phyloP scores from a whole-genome alignment of 2,888 invertebrate genomes.

The Octonoba sinensis region DNA sequence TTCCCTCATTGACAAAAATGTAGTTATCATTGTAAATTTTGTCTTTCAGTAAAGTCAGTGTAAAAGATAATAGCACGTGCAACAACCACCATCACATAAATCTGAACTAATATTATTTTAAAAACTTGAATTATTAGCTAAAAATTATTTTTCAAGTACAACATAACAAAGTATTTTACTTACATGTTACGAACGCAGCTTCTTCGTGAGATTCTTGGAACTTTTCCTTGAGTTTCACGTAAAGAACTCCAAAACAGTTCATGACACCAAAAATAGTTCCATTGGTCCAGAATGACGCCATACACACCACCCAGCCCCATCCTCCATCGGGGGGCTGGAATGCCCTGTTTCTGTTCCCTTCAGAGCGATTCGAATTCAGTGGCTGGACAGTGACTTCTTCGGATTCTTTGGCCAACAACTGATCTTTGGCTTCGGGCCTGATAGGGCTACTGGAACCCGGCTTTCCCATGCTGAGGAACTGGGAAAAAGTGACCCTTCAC shows the following conservation, averaged over 20 bases:
- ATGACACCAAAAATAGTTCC: conserved; percentile 91
- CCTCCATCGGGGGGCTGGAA: conserved; percentile 61
- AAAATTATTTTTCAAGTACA: too few species aligned
- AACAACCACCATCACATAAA: too few species aligned
- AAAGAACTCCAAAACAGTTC: conserved; percentile 88
- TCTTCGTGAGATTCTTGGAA: conserved; percentile 74
- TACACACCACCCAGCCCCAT: conserved; percentile 64
- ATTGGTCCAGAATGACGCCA: conserved; percentile 89
- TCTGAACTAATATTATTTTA: too few species aligned
- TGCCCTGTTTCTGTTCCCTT: neutral
- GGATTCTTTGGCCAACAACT: conserved; percentile 14
- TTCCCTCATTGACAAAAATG: too few species aligned
- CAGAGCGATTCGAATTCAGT: neutral
- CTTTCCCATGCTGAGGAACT: conserved; percentile 31
- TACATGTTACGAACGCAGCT: conserved; percentile 86
- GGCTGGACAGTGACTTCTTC: conserved; percentile 5
- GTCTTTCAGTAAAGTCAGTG: too few species aligned
- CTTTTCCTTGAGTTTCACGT: conserved; percentile 78
- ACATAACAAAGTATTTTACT: conserved; percentile 65
- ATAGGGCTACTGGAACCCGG: conserved; percentile 30
- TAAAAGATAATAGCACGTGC: too few species aligned
- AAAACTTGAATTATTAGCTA: too few species aligned
- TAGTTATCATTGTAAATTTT: too few species aligned
- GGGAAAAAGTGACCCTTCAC: neutral
- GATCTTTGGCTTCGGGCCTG: conserved; percentile 14